Percentiles rank a stretch among this genome's conserved stretches.
These are phyloP conservation scores for Macrophya annulata DNA, from an alignment of 2,888 invertebrate species.

Conservation along the genomic window DNA sequence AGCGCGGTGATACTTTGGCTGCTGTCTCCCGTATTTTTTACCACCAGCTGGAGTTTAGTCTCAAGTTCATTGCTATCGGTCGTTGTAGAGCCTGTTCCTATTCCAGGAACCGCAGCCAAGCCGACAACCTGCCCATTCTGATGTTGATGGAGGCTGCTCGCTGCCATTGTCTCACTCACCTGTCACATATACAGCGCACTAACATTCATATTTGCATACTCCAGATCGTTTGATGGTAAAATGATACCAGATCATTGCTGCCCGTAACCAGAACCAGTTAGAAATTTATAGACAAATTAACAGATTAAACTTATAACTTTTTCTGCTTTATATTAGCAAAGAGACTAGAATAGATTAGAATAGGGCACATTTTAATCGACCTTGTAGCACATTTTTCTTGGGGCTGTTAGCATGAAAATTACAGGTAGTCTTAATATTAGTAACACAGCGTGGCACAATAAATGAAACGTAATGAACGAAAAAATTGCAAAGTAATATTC, in stretches of 20 bases:
- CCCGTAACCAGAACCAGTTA: neutral
- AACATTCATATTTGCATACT: slow-evolving; percentile 53
- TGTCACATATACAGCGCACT: slow-evolving; percentile 69
- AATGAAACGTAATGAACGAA: too few relatives aligned
- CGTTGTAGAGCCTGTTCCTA: slow-evolving; percentile 55
- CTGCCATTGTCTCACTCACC: slow-evolving; percentile 91
- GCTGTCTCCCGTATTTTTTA: slow-evolving; percentile 88
- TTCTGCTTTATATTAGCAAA: neutral
- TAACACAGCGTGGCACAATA: too few relatives aligned
- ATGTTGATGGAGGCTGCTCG: slow-evolving; percentile 85
- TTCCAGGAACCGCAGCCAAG: slow-evolving; percentile 69
- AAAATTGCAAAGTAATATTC: too few relatives aligned
- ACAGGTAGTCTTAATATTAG: neutral
- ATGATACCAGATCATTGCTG: slow-evolving; percentile 42
- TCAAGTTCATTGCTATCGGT: slow-evolving; percentile 82
- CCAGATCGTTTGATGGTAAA: slow-evolving; percentile 32
- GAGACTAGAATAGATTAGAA: too few relatives aligned
- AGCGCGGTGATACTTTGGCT: slow-evolving; percentile 90
- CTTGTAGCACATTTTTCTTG: too few relatives aligned
- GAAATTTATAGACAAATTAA: neutral
- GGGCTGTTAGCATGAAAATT: too few relatives aligned
- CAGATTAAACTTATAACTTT: neutral
- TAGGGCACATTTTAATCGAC: too few relatives aligned
- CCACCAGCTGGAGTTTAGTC: slow-evolving; percentile 89
- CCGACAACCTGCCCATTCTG: slow-evolving; percentile 85